Conservation (phyloP, 1,140 invertebrate genomes). For the Mamestra configurata region DNA sequence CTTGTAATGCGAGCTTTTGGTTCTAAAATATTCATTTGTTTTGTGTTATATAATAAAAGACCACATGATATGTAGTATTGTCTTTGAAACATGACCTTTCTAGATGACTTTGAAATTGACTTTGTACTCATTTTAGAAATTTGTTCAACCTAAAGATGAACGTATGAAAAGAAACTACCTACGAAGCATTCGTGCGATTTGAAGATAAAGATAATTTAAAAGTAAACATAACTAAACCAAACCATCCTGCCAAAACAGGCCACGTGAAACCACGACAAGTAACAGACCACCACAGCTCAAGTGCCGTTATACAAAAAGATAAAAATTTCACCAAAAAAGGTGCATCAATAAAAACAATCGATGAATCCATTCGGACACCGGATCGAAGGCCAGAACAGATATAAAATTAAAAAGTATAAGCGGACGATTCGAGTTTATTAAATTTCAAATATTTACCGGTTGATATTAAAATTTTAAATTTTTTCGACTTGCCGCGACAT, state of each 20-base stretch:
- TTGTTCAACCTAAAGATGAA: neutral
- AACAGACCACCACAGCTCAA: slow-evolving; percentile 45
- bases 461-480: slow-evolving; percentile 84
- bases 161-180: neutral
- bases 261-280: slow-evolving; percentile 12
- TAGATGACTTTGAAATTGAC: too few relatives aligned
- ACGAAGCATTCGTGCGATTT: too few relatives aligned
- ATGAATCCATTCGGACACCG: slow-evolving; percentile 78
- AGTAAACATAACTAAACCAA: slow-evolving; percentile 28
- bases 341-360: slow-evolving; percentile 69
- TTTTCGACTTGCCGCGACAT: slow-evolving; percentile 57
- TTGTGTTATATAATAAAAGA: too few relatives aligned
- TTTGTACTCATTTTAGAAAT: too few relatives aligned
- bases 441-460: slow-evolving; percentile 86
- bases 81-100: too few relatives aligned
- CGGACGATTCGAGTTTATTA: slow-evolving; percentile 80
- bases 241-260: neutral
- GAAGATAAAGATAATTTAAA: too few relatives aligned
- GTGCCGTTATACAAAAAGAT: slow-evolving; percentile 61
- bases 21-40: too few relatives aligned
- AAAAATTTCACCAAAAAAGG: slow-evolving; percentile 63
- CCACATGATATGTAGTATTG: too few relatives aligned
- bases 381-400: slow-evolving; percentile 83
- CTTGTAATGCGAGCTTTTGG: neutral
- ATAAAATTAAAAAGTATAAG: slow-evolving; percentile 87